Percentiles rank a stretch among this genome's conserved stretches.
phyloP scores from a whole-genome alignment of 2,888 invertebrate genomes.

The Xylota sylvarum region DNA sequence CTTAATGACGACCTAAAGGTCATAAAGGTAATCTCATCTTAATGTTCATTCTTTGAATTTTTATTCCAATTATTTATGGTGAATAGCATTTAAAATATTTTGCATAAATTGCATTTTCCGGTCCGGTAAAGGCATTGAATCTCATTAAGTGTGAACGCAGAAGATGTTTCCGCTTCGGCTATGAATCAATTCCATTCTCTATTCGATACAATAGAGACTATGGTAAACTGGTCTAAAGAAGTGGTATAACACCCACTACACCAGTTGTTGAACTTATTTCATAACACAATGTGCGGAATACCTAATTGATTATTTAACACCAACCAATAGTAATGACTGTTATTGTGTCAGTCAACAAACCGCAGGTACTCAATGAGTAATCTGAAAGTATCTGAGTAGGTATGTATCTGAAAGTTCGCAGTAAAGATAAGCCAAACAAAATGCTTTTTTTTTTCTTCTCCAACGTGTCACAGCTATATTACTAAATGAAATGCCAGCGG shows the following conservation, averaged over 20 bases:
- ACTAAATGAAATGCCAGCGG: constrained; percentile 10
- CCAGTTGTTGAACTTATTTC: constrained; percentile 59
- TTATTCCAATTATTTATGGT: neutral
- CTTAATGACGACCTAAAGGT: constrained; percentile 19
- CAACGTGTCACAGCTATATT: constrained; percentile 22
- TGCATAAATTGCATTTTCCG: constrained; percentile 21
- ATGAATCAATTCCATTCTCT: neutral
- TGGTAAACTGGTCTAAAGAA: constrained; percentile 14
- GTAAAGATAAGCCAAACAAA: constrained; percentile 17
- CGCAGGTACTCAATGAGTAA: constrained; percentile 10
- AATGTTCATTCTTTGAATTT: neutral
- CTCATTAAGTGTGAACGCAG: constrained; percentile 19
- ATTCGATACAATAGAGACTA: neutral
- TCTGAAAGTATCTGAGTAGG: too few species aligned
- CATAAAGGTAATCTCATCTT: constrained; percentile 8
- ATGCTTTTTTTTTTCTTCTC: too few species aligned
- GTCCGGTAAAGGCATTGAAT: constrained; percentile 12
- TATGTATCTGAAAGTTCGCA: constrained; percentile 7
- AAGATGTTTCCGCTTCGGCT: constrained; percentile 19
- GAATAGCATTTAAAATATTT: constrained; percentile 12
- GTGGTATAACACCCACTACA: constrained; percentile 18
- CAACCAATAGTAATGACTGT: constrained; percentile 32
- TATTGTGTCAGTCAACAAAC: constrained; percentile 37
- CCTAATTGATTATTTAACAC: constrained; percentile 52
- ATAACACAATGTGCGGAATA: constrained; percentile 19